These are phyloP conservation scores for Platygyra sinensis DNA, from an alignment of 64 coral and sea anemone species.

Conservation along the genomic window DNA sequence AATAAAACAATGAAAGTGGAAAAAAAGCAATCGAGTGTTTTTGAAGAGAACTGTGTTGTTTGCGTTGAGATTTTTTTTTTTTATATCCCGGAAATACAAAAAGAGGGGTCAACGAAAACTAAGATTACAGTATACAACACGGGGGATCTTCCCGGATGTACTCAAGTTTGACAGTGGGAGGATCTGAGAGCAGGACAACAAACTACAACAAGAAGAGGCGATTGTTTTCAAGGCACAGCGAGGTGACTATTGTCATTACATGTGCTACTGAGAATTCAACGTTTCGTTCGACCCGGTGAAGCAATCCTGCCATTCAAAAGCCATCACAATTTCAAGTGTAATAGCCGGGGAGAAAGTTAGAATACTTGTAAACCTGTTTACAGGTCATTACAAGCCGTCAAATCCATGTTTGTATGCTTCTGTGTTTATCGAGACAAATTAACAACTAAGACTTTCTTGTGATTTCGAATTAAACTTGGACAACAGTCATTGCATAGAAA, in stretches of 20 bases:
- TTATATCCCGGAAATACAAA: neutral
- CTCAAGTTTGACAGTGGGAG: neutral
- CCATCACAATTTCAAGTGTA: too few relatives aligned
- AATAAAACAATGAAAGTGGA: too few relatives aligned
- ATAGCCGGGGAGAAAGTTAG: too few relatives aligned
- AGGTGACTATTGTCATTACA: neutral
- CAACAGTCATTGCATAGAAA: neutral
- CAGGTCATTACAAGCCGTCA: too few relatives aligned
- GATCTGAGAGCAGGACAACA: neutral
- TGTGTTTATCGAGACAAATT: neutral
- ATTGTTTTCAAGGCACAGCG: neutral
- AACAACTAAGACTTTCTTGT: neutral
- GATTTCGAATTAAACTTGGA: neutral
- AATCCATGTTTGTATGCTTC: too few relatives aligned
- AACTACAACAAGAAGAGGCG: neutral
- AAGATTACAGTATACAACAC: neutral
- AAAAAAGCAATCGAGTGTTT: too few relatives aligned
- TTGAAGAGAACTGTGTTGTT: too few relatives aligned
- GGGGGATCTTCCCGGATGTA: neutral
- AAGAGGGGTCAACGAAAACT: neutral
- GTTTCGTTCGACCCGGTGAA: neutral
- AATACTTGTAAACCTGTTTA: too few relatives aligned
- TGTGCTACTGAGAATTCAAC: neutral
- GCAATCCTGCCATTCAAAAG: too few relatives aligned
- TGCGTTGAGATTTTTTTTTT: neutral